These are phyloP conservation scores for Stenchaetothrips biformis DNA, from an alignment of 2,888 invertebrate genomes.

Conservation along the genomic window DNA sequence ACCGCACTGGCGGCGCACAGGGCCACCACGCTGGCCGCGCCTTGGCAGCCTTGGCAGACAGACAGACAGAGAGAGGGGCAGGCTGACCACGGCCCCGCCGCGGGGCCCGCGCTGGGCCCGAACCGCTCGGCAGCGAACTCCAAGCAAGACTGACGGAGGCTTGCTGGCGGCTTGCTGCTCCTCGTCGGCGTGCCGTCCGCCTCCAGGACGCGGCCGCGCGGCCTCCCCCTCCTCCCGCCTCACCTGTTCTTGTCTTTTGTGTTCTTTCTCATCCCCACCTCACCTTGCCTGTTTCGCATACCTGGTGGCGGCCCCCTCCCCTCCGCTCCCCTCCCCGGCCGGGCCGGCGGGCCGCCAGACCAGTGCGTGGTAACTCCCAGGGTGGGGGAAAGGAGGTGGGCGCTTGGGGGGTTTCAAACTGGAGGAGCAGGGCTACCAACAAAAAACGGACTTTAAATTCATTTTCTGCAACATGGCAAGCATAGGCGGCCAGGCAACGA, in stretches of 20 bases:
- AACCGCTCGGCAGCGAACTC: constrained; percentile 1
- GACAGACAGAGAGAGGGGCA: not conserved
- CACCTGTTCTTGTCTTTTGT: not conserved
- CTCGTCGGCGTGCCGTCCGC: not conserved
- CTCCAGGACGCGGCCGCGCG: not conserved
- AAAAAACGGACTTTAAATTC: too few species aligned
- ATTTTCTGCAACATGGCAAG: too few species aligned
- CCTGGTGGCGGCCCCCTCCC: not conserved
- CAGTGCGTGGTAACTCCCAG: too few species aligned
- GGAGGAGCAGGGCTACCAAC: too few species aligned
- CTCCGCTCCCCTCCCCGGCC: not conserved
- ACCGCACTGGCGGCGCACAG: not conserved
- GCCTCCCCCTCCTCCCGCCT: not conserved
- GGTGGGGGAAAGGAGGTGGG: too few species aligned
- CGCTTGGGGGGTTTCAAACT: too few species aligned
- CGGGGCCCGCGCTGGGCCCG: not conserved
- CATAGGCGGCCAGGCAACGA: too few species aligned
- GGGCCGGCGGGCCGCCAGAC: too few species aligned
- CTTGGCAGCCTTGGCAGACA: too few species aligned
- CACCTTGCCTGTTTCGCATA: not conserved
- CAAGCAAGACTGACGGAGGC: not conserved
- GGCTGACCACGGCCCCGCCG: not conserved
- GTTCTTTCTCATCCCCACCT: not conserved
- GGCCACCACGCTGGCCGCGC: too few species aligned
- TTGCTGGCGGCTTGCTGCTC: too few species aligned